Percentiles rank a stretch among this genome's conserved stretches.
phyloP scores from a whole-genome alignment of 2,113 vertebrate genomes.

The Paramormyrops kingsleyae region DNA sequence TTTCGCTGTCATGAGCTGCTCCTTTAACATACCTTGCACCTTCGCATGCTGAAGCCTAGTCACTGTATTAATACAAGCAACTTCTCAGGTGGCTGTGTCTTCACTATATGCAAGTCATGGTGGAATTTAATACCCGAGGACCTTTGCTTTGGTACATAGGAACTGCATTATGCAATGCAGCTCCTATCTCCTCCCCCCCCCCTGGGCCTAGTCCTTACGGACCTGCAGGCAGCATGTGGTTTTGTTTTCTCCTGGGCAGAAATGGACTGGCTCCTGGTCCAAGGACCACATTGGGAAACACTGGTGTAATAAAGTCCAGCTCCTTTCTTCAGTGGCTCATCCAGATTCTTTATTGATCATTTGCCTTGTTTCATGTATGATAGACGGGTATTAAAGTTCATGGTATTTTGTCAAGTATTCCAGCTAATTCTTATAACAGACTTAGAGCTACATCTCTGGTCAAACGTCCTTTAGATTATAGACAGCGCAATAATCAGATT shows the following conservation, averaged over 20 bases:
- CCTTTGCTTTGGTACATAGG: not conserved
- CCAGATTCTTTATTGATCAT: not conserved
- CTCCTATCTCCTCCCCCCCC: not conserved
- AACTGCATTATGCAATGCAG: not conserved
- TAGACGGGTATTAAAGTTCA: not conserved
- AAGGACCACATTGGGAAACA: not conserved
- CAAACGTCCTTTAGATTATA: not conserved
- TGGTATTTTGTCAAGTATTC: not conserved
- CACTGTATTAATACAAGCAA: not conserved
- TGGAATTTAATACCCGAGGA: not conserved
- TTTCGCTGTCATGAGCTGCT: not conserved
- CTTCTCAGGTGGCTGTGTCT: not conserved
- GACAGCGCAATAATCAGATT: not conserved
- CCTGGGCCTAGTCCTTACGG: not conserved
- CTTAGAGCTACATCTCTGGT: not conserved
- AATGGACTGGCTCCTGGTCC: no score
- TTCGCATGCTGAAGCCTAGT: not conserved
- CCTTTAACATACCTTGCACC: not conserved
- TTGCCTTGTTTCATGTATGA: not conserved
- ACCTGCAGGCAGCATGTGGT: not conserved
- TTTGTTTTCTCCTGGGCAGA: no score
- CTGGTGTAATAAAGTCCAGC: not conserved
- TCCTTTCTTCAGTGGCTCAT: not conserved
- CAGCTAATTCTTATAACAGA: not conserved
- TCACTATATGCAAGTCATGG: not conserved